These are phyloP conservation scores for Myotis daubentonii DNA, from an alignment of 2,797 vertebrate genomes.

Conservation along the genomic window DNA sequence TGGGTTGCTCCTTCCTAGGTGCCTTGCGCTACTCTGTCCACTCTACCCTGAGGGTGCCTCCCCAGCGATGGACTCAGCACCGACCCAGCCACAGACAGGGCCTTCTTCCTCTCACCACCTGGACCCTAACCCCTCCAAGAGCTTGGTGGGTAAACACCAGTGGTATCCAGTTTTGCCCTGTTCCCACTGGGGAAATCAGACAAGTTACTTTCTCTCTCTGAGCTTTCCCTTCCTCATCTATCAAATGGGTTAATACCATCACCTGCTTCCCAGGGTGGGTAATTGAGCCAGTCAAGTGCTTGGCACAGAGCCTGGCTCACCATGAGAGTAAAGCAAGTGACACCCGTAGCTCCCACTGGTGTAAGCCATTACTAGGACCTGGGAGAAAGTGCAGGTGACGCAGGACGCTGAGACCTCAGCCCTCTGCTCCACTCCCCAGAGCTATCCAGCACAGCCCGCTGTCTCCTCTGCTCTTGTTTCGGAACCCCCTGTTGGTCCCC, in stretches of 20 bases:
- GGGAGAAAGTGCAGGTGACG: not conserved
- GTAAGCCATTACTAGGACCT: not conserved
- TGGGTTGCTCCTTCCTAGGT: not conserved
- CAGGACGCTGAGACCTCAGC: not conserved
- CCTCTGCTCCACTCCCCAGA: not conserved
- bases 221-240: not conserved
- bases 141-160: rapidly evolving
- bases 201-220: not conserved
- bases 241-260: not conserved
- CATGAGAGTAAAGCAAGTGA: not conserved
- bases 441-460: not conserved
- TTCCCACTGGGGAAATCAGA: not conserved
- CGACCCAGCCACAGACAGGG: not conserved
- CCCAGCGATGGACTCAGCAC: not conserved
- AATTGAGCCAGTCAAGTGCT: not conserved
- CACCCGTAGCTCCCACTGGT: not conserved
- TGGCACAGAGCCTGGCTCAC: not conserved
- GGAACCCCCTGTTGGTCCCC: not conserved
- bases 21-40: not conserved
- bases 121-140: not conserved
- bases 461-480: not conserved
- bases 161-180: not conserved
- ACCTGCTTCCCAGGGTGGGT: not conserved
- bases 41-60: not conserved
- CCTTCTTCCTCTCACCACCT: not conserved